Evolutionary conservation across 1,140 invertebrate genomes (phyloP), one percentile per base, ranked within the genome.

Genomic region (Venustaconcha ellipsiformis): DNA sequence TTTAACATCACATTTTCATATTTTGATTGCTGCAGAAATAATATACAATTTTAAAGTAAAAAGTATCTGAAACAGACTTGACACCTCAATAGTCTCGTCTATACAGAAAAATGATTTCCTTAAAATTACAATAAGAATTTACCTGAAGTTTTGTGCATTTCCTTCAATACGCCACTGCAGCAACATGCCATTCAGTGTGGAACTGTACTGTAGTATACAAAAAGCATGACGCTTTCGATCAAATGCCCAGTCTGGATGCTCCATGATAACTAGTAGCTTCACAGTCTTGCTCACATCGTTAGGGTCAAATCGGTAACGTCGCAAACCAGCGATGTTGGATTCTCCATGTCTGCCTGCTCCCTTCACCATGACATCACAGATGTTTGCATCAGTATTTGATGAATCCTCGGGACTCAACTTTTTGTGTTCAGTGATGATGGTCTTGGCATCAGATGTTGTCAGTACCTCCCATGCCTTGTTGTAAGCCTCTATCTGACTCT

Each of bases 151-250:
- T 14, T 68, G 78, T 11, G 70, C 74, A 14, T 80, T 70, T n/a
- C 74, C 57, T n/a, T 83, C 78, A 14, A 75, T 81, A 58, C 79
- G 70, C 84, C 84, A 86, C 63, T 84, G 79, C n/a, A 86, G 72
- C 3, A 84, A 63, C 80, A 86, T 81, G 63, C 81, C 78, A 72
- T 82, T 82, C 56, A 80, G 64, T 15, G 82, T 83, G 60, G 80
- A 79, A 30, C 80, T 82, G 62, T 79, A 79, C 56, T 84, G 82
- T 15, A 86, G 72, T 58, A 86, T 86, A 78, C 79, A 82, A 79
- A 86, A 86, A 5, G 83, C 80, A 71, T 84, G 83, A 17, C 80
- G 60, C 62, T 81, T 74, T 26, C 84, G 80, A 72, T 86, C 84
- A 66, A 77, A 55, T 14, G 70, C 70, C 84, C 84, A 86, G 48